Conservation (phyloP, 2,113 vertebrate genomes). For the Peucedramus taeniatus region DNA sequence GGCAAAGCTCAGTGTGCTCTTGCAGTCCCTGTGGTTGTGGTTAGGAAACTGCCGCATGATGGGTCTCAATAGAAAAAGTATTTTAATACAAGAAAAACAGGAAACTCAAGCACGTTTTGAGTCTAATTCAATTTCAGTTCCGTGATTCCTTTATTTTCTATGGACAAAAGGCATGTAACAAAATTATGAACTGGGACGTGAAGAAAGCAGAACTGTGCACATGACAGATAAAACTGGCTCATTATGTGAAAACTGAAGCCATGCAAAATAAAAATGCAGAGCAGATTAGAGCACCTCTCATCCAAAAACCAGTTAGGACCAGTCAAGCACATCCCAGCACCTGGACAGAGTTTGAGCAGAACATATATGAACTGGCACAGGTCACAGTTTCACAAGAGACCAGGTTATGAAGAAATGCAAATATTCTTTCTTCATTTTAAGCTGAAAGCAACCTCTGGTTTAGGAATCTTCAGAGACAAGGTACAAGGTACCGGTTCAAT, state of each 20-base stretch:
- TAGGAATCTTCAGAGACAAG: not conserved
- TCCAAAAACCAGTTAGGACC: conserved; percentile 41
- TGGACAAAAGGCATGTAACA: conserved; percentile 57
- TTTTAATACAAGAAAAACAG: conserved; percentile 67
- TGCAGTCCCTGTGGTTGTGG: conserved; percentile 50
- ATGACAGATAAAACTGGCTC: conserved; percentile 52
- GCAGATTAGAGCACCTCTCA: conserved; percentile 36
- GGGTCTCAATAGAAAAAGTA: conserved; percentile 64
- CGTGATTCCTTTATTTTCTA: conserved; percentile 63
- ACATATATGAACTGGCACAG: not conserved
- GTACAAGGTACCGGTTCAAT: conserved; percentile 17
- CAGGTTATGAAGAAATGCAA: conserved; percentile 14
- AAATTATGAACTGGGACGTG: conserved; percentile 52
- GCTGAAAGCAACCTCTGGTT: not conserved
- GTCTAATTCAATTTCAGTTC: conserved; percentile 63
- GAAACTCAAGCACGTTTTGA: conserved; percentile 64
- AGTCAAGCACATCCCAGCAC: conserved; percentile 35
- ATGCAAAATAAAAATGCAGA: conserved; percentile 40
- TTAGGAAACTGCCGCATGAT: conserved; percentile 43
- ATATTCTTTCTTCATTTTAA: conserved; percentile 24
- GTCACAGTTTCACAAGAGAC: conserved; percentile 2
- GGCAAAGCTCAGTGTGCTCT: not conserved
- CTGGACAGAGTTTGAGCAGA: conserved; percentile 22
- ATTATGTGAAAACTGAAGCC: conserved; percentile 44
- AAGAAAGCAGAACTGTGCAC: conserved; percentile 59